These are phyloP conservation scores for Himalopsyche phryganea DNA, from an alignment of 1,140 invertebrate species.

Conservation along the genomic window DNA sequence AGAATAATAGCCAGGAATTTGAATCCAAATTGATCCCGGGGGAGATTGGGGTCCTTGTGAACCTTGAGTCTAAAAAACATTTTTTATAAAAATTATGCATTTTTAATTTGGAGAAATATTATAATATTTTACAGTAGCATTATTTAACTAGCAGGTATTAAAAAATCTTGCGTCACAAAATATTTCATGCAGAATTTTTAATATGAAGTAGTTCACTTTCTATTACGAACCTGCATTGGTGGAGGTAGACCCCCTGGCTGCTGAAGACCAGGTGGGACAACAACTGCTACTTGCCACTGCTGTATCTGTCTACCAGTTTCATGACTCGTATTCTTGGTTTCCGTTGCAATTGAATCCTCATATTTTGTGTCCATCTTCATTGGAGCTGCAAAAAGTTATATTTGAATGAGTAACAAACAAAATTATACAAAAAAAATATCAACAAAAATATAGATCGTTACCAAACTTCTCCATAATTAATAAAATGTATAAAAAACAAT, in stretches of 20 bases:
- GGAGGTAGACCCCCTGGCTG: slow-evolving; percentile 2
- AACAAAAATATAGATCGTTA: neutral
- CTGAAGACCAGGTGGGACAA: slow-evolving; percentile 21
- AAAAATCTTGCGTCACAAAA: too few species aligned
- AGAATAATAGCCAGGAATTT: slow-evolving; percentile 4
- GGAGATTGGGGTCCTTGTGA: neutral
- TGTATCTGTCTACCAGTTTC: slow-evolving; percentile 6
- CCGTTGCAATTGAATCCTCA: neutral
- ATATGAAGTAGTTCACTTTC: too few species aligned
- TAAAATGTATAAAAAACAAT: too few species aligned
- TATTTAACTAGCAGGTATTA: too few species aligned
- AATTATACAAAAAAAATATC: neutral
- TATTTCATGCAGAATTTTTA: too few species aligned
- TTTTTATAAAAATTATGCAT: too few species aligned
- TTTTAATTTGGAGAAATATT: too few species aligned
- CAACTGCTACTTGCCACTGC: slow-evolving; percentile 29
- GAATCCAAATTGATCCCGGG: slow-evolving; percentile 12
- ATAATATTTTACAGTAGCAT: too few species aligned
- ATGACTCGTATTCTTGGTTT: neutral
- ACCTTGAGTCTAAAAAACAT: too few species aligned
- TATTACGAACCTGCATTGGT: neutral
- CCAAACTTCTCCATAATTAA: too few species aligned
- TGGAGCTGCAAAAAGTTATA: too few species aligned
- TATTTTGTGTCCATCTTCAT: neutral
- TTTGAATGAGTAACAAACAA: too few species aligned